phyloP scores from a whole-genome alignment of 2,113 vertebrate genomes.

The Marmota flaviventris region DNA sequence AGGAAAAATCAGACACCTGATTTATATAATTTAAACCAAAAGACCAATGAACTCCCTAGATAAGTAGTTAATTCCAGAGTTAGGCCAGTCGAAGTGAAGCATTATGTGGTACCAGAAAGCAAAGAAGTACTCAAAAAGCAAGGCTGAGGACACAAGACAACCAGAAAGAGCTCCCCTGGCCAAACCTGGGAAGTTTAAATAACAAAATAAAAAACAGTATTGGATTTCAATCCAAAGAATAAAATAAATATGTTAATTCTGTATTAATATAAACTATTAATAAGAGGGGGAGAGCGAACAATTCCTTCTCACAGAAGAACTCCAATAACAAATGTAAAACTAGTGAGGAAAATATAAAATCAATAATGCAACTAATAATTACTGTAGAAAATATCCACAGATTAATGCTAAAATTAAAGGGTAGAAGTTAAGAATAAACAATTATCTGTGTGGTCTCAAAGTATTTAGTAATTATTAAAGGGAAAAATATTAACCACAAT shows the following conservation, averaged over 20 bases:
- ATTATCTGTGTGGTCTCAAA: background rate
- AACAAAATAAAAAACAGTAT: constrained; percentile 10
- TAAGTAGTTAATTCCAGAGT: background rate
- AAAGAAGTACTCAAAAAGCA: background rate
- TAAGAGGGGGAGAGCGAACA: background rate
- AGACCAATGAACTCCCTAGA: background rate
- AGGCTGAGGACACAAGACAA: background rate
- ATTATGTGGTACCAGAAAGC: background rate
- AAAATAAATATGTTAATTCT: background rate
- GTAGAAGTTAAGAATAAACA: constrained; percentile 15
- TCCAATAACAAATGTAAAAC: constrained; percentile 44
- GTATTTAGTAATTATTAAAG: background rate
- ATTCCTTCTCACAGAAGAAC: constrained; percentile 17
- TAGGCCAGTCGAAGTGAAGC: background rate
- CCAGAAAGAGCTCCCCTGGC: background rate
- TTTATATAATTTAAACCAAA: background rate
- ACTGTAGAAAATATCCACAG: background rate
- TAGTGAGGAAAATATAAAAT: constrained; percentile 42
- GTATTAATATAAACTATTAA: background rate
- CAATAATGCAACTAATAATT: background rate
- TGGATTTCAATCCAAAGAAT: background rate
- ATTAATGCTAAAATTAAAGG: constrained; percentile 6
- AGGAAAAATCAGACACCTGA: background rate
- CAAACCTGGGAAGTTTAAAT: background rate
- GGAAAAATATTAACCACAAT: background rate